Percentiles rank a stretch among this genome's conserved stretches.
Conservation (phyloP, 2,797 vertebrate species). For the Tokudaia muenninki region DNA sequence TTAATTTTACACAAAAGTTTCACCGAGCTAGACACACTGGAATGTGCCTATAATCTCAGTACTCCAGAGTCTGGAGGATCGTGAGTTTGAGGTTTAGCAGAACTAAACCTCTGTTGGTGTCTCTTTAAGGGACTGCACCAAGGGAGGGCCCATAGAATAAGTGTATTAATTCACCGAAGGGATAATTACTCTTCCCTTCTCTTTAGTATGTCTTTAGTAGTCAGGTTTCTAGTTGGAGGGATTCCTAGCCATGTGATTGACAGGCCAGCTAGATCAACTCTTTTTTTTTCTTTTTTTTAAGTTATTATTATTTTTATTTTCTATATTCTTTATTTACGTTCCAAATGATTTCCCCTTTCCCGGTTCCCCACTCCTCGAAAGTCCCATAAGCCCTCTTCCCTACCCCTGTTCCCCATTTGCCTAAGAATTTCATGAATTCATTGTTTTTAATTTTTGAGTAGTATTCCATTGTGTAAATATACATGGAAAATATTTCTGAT, state of each 20-base stretch:
- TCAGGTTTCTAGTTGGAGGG: not conserved
- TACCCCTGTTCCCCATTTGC: no score
- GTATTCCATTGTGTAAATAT: no score
- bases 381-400: no score
- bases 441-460: no score
- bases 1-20: constrained; percentile 38
- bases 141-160: not conserved
- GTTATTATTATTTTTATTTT: no score
- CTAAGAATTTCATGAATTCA: no score
- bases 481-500: no score
- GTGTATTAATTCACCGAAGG: not conserved
- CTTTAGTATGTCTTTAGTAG: not conserved
- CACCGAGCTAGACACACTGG: not conserved
- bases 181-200: not conserved
- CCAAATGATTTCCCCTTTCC: no score
- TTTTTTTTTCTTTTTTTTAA: no score
- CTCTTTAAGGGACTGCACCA: not conserved
- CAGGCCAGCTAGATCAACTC: not conserved
- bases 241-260: not conserved
- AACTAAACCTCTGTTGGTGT: not conserved
- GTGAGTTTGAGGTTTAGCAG: not conserved
- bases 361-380: no score
- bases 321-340: no score
- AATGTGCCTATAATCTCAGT: not conserved
- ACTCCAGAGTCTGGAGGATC: not conserved